Conservation (phyloP, 2,888 invertebrate genomes). For the Heliconius cydno region DNA sequence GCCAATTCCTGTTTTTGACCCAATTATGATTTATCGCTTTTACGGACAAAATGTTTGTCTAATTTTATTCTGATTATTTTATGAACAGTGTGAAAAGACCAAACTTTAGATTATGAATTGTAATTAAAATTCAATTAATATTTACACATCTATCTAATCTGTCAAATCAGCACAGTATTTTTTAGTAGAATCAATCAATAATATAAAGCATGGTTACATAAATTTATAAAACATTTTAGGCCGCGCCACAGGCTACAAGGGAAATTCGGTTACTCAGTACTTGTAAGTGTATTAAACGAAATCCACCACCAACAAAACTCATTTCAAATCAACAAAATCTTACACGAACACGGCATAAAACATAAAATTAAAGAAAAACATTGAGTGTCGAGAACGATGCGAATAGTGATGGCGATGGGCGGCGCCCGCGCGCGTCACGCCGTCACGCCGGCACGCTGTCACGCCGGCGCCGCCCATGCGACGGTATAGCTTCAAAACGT, state of each 20-base stretch:
- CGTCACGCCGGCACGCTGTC: conserved; percentile 53
- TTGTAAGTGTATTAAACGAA: conserved; percentile 82
- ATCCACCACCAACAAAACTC: conserved; percentile 84
- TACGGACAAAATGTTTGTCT: neutral
- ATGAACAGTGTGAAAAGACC: conserved; percentile 5
- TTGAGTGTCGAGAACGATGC: conserved; percentile 82
- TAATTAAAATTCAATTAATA: conserved; percentile 1
- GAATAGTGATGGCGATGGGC: conserved; percentile 74
- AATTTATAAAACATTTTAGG: conserved; percentile 32
- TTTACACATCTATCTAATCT: conserved; percentile 18
- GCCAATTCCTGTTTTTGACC: conserved; percentile 29
- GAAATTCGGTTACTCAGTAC: conserved; percentile 57
- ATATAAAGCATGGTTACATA: conserved; percentile 31
- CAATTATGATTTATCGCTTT: conserved; percentile 1
- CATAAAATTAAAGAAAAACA: conserved; percentile 78
- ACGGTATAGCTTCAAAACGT: conserved; percentile 80
- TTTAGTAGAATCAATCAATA: conserved; percentile 37
- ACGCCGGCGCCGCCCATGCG: conserved; percentile 79
- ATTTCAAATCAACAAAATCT: conserved; percentile 81
- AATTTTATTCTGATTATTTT: neutral
- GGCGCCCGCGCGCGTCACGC: conserved; percentile 68
- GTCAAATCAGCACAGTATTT: neutral
- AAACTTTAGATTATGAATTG: conserved; percentile 22
- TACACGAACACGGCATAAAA: conserved; percentile 84
- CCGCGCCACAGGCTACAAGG: conserved; percentile 52